These are phyloP conservation scores for Ceratoteleas bidentatus DNA, from an alignment of 1,140 invertebrate genomes.

Conservation along the genomic window DNA sequence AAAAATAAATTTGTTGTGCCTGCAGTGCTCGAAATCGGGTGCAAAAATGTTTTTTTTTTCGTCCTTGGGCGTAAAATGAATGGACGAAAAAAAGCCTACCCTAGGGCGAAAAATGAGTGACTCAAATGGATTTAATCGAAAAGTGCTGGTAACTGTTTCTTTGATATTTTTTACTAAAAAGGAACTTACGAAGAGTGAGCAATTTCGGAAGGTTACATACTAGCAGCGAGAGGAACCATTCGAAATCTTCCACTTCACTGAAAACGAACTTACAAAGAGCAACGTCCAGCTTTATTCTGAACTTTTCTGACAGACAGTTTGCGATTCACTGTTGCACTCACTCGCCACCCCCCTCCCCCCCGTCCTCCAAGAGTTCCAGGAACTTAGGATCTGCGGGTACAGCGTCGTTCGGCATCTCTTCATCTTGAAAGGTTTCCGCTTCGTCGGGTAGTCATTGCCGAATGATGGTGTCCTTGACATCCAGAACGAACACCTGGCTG, in stretches of 20 bases:
- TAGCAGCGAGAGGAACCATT: too few relatives aligned
- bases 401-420: constrained; percentile 43
- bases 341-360: constrained; percentile 54
- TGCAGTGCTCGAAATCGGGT: too few relatives aligned
- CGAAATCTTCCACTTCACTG: not conserved
- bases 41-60: too few relatives aligned
- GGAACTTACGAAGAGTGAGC: too few relatives aligned
- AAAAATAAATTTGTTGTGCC: too few relatives aligned
- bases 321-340: constrained; percentile 1
- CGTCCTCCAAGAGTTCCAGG: constrained; percentile 44
- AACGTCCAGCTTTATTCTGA: not conserved
- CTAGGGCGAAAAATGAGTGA: too few relatives aligned
- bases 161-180: too few relatives aligned
- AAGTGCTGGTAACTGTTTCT: too few relatives aligned
- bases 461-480: constrained; percentile 47
- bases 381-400: constrained; percentile 37
- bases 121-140: too few relatives aligned
- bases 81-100: too few relatives aligned
- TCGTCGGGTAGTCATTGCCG: constrained; percentile 55
- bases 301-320: not conserved
- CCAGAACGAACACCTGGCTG: constrained; percentile 71
- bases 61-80: too few relatives aligned
- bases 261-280: not conserved
- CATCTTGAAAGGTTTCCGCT: constrained; percentile 31
- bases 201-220: too few relatives aligned